These are phyloP conservation scores for Nestor notabilis DNA, from an alignment of 2,113 vertebrate genomes.

Conservation along the genomic window DNA sequence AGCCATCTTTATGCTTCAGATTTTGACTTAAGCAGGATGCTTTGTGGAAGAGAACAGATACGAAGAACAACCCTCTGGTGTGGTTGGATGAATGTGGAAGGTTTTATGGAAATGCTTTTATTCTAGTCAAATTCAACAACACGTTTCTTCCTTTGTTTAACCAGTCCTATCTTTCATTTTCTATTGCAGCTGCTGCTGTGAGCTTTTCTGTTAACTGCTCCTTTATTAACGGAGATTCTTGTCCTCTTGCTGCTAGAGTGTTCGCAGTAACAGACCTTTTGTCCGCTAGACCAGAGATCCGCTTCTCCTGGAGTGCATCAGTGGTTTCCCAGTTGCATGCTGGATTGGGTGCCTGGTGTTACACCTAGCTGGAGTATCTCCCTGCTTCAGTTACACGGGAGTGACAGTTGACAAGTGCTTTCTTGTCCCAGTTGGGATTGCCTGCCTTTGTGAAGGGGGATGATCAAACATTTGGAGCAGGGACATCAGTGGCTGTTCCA, in stretches of 20 bases:
- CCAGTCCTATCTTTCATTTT: neutral
- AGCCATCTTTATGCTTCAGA: neutral
- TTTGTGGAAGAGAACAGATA: neutral
- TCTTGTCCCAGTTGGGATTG: neutral
- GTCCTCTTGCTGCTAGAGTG: neutral
- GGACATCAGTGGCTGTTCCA: neutral
- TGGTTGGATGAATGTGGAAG: neutral
- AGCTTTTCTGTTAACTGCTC: neutral
- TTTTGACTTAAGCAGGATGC: neutral
- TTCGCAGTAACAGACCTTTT: neutral
- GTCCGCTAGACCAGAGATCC: neutral
- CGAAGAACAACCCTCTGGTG: accelerated
- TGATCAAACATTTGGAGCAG: neutral
- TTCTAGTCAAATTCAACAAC: neutral
- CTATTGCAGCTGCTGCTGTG: neutral
- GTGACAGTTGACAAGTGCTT: neutral
- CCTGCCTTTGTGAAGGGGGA: no score
- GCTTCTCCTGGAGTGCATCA: neutral
- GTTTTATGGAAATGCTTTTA: neutral
- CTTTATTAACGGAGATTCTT: neutral
- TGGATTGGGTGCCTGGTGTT: neutral
- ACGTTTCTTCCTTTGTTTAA: neutral
- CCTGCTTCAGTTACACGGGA: neutral
- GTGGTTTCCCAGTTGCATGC: neutral
- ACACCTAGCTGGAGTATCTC: neutral